Base-by-base conservation (phyloP, 1,140 invertebrate species). In the Anastatus disparis region DNA sequence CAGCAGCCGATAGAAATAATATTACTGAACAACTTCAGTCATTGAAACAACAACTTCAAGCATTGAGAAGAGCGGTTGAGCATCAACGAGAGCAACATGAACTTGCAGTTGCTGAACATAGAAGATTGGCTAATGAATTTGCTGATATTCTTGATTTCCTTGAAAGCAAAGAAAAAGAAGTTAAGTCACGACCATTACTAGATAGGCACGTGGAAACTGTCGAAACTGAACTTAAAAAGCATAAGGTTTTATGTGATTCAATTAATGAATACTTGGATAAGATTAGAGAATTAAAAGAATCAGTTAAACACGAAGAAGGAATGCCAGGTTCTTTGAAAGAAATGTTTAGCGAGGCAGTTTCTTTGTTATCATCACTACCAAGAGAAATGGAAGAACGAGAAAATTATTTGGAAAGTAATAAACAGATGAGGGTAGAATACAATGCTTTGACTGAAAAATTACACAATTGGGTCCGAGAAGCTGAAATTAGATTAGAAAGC, bases 11-110 rank as follows among this genome's bases (percentile, higher is more conserved):
- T 78, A 89, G 93, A 71, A 96, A 97, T 78, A 91, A 91, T 75
- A 92, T 97, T 2, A 95, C 93, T 9, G 93, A 96, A 78, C 91
- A 97, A 74, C 76, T 97, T 15, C 94, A 97, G 77, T 91, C 91
- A 0, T 76, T 97, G 2, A 97, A 96, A 83, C 93, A 94, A 79
- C 92, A 96, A 72, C 80, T 97, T 0, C 89, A 94, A 52, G 90
- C 90, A 59, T 81, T 97, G 0, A 89, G 93, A 81, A 89, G 93
- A 78, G 90, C 90, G 0, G 94, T 97, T 1, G 94, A 97, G 79
- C 91, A 90, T 24, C 93, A 95, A 81, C 89, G 93, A 40, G 92
- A 95, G 81, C 92, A 96, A 78, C 94, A 96, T 78, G 93, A 96
- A 79, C 87, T 91, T 44, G 91, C 95, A 2, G 92, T 93, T n/a